Base-by-base conservation (phyloP, 2,113 vertebrate genomes). In the Syngnathus scovelli region DNA sequence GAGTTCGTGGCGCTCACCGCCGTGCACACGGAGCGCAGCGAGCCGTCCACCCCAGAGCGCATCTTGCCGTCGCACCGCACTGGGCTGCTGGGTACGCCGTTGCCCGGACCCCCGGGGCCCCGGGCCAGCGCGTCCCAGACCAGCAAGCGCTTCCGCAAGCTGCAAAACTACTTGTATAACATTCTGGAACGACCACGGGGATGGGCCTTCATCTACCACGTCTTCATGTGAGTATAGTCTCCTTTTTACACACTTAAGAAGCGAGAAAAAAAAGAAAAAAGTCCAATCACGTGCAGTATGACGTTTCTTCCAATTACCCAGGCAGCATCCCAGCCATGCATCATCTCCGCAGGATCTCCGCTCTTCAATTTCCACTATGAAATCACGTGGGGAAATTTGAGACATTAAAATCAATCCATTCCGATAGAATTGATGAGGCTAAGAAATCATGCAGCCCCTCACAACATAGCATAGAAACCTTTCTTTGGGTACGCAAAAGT, bases 171-270 rank as follows among this genome's bases (percentile, higher is more conserved):
- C 76, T 83, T 96, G 72, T 96, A 96, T 91, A 96, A 96, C 87
- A 93, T 96, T 81, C 90, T 96, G 80, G 95, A 95, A 69, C 89
- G 95, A 85, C 94, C 95, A 19, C 85, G 94, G 75, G 94, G 94
- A 83, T 96, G 94, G 92, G 94, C 94, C 6, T 95, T 95, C 90
- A 86, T 95, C 87, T 96, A 96, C 81, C 95, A 96, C 67, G 94
- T 88, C 9, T 96, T 95, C 91, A 94, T 96, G 95, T 96, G 80
- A 96, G 94, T 92, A 49, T 6, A 21, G 33, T 9, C 10, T 37
- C 48, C 61, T 66, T 43, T 15, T 44, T 5, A 3, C 16, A 49
- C 46, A 49, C 46, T 21, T 15, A 0, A 27, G 27, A 33, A 3
- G 27, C 27, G 27, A 55, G 5, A 55, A 55, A 5, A 56, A 27